Conservation (phyloP, 2,113 vertebrate species). For the Sorex araneus region DNA sequence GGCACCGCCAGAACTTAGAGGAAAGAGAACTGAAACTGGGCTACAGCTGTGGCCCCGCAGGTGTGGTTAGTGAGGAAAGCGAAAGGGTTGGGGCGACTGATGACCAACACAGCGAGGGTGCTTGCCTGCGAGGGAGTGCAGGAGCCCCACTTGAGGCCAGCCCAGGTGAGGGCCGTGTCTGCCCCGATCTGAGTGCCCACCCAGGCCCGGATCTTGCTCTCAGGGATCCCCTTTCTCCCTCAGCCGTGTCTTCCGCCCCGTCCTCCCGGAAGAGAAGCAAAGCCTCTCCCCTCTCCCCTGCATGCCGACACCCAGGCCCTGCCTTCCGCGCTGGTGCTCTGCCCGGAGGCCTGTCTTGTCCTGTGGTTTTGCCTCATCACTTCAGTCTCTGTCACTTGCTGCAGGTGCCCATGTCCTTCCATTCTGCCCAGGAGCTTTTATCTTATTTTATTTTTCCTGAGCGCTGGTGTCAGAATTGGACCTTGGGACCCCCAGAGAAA, state of each 20-base stretch:
- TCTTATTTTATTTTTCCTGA: not conserved
- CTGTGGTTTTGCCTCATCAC: not conserved
- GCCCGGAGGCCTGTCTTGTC: slow-evolving; percentile 32
- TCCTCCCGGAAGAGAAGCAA: not conserved
- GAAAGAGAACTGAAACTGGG: slow-evolving; percentile 76
- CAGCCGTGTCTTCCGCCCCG: not conserved
- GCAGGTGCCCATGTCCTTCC: not conserved
- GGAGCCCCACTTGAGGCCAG: not conserved
- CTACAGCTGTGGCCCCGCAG: slow-evolving; percentile 65
- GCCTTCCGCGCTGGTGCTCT: not conserved
- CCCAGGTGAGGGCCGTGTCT: not conserved
- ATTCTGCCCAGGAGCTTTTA: not conserved
- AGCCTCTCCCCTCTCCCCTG: too few relatives aligned
- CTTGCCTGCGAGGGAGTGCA: not conserved
- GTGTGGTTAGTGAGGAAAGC: slow-evolving; percentile 69
- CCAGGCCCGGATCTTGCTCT: not conserved
- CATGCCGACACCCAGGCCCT: too few relatives aligned
- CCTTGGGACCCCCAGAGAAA: too few relatives aligned
- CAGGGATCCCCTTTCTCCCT: not conserved
- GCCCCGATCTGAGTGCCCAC: not conserved
- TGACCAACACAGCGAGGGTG: not conserved
- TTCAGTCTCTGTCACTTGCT: not conserved
- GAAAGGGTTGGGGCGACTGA: slow-evolving; percentile 61
- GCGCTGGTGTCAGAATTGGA: slow-evolving; percentile 30
- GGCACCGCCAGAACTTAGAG: slow-evolving; percentile 11